phyloP scores from a whole-genome alignment of 92 coral and sea anemone genomes.

The Phenganax stokvisi region DNA sequence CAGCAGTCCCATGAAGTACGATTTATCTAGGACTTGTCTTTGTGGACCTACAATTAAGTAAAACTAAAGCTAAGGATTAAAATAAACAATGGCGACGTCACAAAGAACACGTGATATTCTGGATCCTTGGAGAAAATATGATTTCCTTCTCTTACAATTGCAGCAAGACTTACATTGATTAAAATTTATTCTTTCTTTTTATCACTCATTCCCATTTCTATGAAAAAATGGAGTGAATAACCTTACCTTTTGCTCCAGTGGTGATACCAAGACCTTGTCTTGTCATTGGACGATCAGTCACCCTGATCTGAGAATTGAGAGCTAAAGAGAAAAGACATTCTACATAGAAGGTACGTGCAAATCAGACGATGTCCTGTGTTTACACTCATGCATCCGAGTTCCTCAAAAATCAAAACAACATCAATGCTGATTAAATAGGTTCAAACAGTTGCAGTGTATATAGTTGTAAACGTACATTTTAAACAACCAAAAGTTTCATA shows the following conservation, averaged over 20 bases:
- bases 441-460: too few species aligned
- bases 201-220: neutral
- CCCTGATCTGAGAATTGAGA: constrained; percentile 85
- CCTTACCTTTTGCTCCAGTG: constrained; percentile 61
- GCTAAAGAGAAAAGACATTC: constrained; percentile 45
- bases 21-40: constrained; percentile 82
- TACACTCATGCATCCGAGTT: too few species aligned
- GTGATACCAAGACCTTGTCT: constrained; percentile 90
- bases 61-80: too few species aligned
- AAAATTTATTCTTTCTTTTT: neutral
- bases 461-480: too few species aligned
- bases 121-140: too few species aligned
- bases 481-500: too few species aligned
- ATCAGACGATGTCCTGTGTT: too few species aligned
- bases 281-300: constrained; percentile 96
- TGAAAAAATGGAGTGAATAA: neutral
- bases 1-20: constrained; percentile 92
- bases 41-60: constrained; percentile 65
- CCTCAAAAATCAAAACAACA: too few species aligned
- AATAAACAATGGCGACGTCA: too few species aligned
- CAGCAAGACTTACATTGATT: neutral
- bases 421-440: too few species aligned
- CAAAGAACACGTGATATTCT: too few species aligned
- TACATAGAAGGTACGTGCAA: neutral
- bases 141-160: too few species aligned